Conservation (phyloP, 1,140 invertebrate species). For the Dufourea novaeangliae region DNA sequence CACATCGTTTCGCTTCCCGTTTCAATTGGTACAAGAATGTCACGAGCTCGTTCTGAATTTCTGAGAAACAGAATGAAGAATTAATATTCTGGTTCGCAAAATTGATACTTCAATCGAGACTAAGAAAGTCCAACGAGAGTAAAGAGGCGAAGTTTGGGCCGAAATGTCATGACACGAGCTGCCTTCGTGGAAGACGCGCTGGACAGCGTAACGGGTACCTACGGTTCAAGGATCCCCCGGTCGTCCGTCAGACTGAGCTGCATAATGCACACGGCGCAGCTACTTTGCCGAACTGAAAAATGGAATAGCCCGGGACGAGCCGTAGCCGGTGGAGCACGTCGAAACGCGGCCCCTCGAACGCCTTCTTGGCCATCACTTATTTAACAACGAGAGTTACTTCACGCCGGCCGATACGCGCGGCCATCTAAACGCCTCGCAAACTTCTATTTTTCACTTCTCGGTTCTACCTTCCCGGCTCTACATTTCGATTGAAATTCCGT, state of each 20-base stretch:
- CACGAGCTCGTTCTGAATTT: no score
- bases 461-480: background rate
- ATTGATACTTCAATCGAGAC: no score
- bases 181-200: background rate
- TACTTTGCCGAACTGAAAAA: conserved; percentile 72
- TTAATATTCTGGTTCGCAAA: no score
- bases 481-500: conserved; percentile 24
- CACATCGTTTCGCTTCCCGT: no score
- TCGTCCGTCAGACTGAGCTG: conserved; percentile 56
- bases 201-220: conserved; percentile 19
- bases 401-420: conserved; percentile 24
- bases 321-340: conserved; percentile 31
- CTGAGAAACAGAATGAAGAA: no score
- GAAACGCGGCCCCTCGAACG: conserved; percentile 52
- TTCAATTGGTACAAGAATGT: no score
- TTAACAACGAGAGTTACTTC: conserved; percentile 65
- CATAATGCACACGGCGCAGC: conserved; percentile 70
- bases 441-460: conserved; percentile 23
- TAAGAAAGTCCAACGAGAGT: background rate
- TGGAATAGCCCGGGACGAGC: conserved; percentile 62
- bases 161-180: conserved; percentile 24
- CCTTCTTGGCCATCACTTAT: conserved; percentile 70
- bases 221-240: conserved; percentile 30
- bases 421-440: conserved; percentile 25
- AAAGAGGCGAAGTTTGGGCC: background rate